Percentiles rank a stretch among this genome's conserved stretches.
phyloP scores from a whole-genome alignment of 2,113 vertebrate genomes.

The Oncorhynchus tshawytscha region DNA sequence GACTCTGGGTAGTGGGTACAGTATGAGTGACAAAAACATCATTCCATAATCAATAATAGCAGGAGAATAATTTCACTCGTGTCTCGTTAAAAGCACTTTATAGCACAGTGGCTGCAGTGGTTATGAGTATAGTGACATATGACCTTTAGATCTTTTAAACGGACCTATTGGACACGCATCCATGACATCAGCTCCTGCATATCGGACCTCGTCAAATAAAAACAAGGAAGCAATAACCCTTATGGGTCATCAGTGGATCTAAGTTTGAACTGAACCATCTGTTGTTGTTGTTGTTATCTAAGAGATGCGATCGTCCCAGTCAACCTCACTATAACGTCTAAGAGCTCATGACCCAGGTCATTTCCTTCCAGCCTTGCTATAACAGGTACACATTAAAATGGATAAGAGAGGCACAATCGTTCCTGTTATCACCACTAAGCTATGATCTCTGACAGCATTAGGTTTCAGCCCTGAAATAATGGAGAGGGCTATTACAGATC shows the following conservation, averaged over 20 bases:
- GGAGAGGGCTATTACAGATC: constrained; percentile 53
- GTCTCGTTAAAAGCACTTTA: neutral
- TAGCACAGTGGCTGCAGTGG: neutral
- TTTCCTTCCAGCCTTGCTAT: neutral
- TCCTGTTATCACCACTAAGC: constrained; percentile 38
- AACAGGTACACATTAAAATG: neutral
- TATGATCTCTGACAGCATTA: constrained; percentile 40
- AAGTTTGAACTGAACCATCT: neutral
- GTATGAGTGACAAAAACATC: neutral
- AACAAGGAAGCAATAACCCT: neutral
- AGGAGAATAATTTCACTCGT: neutral
- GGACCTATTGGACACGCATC: neutral
- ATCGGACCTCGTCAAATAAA: neutral
- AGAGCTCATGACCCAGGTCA: neutral
- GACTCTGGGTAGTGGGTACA: no score
- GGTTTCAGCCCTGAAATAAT: constrained; percentile 44
- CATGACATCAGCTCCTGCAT: neutral
- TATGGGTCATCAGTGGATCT: neutral
- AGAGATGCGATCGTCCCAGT: no score
- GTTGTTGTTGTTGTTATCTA: neutral
- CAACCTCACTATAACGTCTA: no score
- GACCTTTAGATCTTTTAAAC: neutral
- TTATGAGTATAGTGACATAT: neutral
- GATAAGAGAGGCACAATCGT: neutral
- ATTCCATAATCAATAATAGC: neutral